Evolutionary conservation across 2,888 invertebrate species (phyloP), one percentile per base, ranked within the genome.

Genomic region (Amblyteles armatorius): DNA sequence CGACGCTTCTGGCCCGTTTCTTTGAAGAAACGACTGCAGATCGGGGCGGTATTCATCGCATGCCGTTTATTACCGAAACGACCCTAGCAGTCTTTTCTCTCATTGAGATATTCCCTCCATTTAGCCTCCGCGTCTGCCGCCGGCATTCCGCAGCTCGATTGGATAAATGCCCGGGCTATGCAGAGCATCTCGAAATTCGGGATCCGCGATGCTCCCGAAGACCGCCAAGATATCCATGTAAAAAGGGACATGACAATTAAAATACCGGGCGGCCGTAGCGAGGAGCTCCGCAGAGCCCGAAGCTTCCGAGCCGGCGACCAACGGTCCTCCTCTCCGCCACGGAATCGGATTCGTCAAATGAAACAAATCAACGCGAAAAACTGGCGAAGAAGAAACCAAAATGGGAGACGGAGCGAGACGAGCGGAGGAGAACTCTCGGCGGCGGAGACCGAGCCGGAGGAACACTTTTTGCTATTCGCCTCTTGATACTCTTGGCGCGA

Each of bases 201-300:
- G 83, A 83, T 85, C 83, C 80, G 83, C 79, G 73, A 73, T 73
- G 76, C 69, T 52, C 63, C 60, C 60, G 57, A 3, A 44, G 44
- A 44, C 68, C 57, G 57, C 57, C 9, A n/a, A 60, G 68, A 67
- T 68, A 60, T 82, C 67, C 73, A 67, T 78, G 78, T 74, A 85
- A 85, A 85, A 85, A 85, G 85, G 82, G 80, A 85, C 85, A 85
- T 85, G 85, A 85, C 80, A 85, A 85, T 85, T 85, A 85, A 85
- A 85, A 85, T 85, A 85, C 85, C 85, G 78, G 80, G 16, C 60
- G 29, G 29, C 29, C 16, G 60, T 29, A 0, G 60, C 3, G 60
- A 13, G 22, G 26, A 13, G 16, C 60, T 9, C 1, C 78, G 68
- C 68, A 60, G 63, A 69, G 69, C 63, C 68, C 69, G 48, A 44